Evolutionary conservation across 2,888 invertebrate species (phyloP), one percentile per base, ranked within the genome.

Genomic region (Cataglyphis rosenhaueri): DNA sequence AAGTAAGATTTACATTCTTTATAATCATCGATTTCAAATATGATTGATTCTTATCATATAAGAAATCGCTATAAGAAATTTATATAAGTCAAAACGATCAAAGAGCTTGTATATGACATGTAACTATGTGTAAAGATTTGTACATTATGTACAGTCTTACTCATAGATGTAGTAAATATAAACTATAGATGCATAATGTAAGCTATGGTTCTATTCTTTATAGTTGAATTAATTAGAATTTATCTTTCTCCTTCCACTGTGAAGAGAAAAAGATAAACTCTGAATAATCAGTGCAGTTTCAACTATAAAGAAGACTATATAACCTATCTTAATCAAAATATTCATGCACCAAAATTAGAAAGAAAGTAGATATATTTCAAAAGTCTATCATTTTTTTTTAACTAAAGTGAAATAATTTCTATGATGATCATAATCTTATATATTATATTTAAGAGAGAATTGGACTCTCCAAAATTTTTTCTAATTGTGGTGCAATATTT

Each of bases 101-200:
- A 83, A 85, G 18, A n/a, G 55, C 70, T 75, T 52, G 25, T 29
- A 66, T 52, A n/a, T 9, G 15, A 74, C 38, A 21, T 18, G 35
- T 76, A 64, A 55, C 62, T 41, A 81, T n/a, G 48, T 71, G 10
- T 10, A 62, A 38, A 35, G 32, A 55, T 81, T 82, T 88, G 85
- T 88, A 85, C 79, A 83, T 81, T 87, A 32, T 85, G 81, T 86
- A 85, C 59, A 85, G 70, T 29, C 83, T 62, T 85, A 83, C 44
- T 15, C 1, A 44, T 44, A 52, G 52, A n/a, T 2, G 3, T 52
- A 48, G n/a, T 48, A 52, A 52, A n/a, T n/a, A 52, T 0, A n/a
- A 12, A 44, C 15, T 44, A 4, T 52, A n/a, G n/a, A 8, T 0
- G 8, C 3, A 0, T 35, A 35, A 35, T 35, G 32, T 35, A 35